Evolutionary conservation across 2,113 vertebrate genomes (phyloP), one percentile per base, ranked within the genome.

Genomic region (Phylloscopus trochiloides): DNA sequence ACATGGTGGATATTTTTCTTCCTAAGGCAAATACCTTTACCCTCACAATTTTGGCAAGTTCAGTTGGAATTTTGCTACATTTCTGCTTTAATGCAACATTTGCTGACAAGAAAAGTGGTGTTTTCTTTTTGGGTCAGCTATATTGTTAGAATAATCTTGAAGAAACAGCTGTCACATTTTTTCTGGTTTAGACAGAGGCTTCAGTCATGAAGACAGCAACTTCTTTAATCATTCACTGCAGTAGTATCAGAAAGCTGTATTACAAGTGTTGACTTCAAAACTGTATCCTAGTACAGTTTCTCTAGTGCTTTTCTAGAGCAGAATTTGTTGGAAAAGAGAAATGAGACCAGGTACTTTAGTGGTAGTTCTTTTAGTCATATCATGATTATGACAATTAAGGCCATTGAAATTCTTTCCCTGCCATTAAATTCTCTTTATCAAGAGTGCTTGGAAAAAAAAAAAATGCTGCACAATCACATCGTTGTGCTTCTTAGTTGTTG

Each of bases 1-100:
- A 91, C 62, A 96, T 55, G 76, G 79, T 92, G 76, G 67, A 89
- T 94, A 82, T 92, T 92, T 95, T 92, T 77, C 55, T 94, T 94
- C 51, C 79, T 86, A 88, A 92, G 45, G 59, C 68, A 93, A 77
- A 85, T 83, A 90, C 51, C 16, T 85, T 91, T 74, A 51, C 31
- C 66, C 54, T 81, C 61, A 84, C 18, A 78, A 43, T 86, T 94
- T 94, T 87, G 50, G 70, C 90, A 83, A 84, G 16, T 87, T 87
- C 43, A 48, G 14, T 40, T 96, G 68, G 72, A 93, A 84, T 86
- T 95, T 91, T 94, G 40, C 52, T 85, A 72, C n/a, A 62, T 78
- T 86, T 79, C 25, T 16, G 10, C n/a, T 88, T 76, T 45, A 91
- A 90, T 29, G 32, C 36, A 61, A 59, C 32, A 67, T 84, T 91